Conservation (phyloP, 1,140 invertebrate genomes). For the Leptonema lineaticorne region DNA sequence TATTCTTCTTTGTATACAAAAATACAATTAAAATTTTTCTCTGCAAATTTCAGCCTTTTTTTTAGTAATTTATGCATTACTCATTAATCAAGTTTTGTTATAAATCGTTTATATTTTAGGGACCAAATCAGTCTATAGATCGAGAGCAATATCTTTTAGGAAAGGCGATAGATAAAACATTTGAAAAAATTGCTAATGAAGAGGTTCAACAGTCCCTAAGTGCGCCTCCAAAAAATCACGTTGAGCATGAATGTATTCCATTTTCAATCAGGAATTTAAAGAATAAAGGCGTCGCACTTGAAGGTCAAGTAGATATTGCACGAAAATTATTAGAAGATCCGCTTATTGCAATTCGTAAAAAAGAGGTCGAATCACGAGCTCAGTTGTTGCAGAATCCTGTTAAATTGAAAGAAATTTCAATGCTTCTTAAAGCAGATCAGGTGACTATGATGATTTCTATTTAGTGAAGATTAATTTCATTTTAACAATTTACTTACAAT, state of each 20-base stretch:
- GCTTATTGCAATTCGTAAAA: conserved; percentile 78
- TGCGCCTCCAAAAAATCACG: conserved; percentile 62
- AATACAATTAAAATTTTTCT: not conserved
- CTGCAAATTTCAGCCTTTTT: not conserved
- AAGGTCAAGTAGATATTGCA: conserved; percentile 74
- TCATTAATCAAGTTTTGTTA: too few species aligned
- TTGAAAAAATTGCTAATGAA: conserved; percentile 66
- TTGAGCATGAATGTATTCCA: conserved; percentile 75
- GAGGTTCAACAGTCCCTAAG: conserved; percentile 55
- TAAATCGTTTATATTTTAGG: conserved; percentile 50
- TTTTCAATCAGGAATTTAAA: conserved; percentile 69
- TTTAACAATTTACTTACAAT: not conserved
- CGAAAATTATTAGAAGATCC: conserved; percentile 91
- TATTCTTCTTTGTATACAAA: too few species aligned
- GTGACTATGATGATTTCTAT: conserved; percentile 43
- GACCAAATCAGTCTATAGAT: conserved; percentile 70
- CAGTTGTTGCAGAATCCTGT: conserved; percentile 88
- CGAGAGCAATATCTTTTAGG: conserved; percentile 91
- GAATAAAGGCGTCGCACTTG: conserved; percentile 50
- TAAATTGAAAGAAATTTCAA: conserved; percentile 79
- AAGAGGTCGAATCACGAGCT: conserved; percentile 78
- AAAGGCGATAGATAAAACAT: conserved; percentile 80
- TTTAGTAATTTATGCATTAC: too few species aligned
- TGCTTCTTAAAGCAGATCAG: conserved; percentile 67
- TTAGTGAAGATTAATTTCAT: conserved; percentile 6